Evolutionary conservation across 2,113 vertebrate species (phyloP).

Genomic region (Toxotes chatareus): DNA sequence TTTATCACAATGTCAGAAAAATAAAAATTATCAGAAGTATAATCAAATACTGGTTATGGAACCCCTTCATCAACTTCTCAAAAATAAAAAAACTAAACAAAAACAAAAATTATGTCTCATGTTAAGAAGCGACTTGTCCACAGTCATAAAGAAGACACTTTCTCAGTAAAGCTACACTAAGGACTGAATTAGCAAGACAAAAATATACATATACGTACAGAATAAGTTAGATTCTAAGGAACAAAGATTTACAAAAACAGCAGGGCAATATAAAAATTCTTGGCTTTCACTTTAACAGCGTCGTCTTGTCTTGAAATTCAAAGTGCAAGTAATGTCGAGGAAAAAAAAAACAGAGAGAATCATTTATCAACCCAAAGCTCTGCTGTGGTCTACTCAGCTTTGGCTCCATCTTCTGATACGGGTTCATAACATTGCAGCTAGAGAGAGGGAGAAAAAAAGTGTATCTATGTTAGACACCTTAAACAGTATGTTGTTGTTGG

Average conservation of each 20-base stretch:
- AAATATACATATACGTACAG: constrained; percentile 50
- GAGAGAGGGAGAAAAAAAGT: constrained; percentile 41
- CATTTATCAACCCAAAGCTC: not conserved
- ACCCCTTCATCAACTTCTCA: not conserved
- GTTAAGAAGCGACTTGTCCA: not conserved
- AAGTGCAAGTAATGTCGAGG: constrained; percentile 30
- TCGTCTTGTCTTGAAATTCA: constrained; percentile 15
- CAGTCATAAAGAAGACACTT: not conserved
- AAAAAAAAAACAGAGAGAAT: constrained; percentile 16
- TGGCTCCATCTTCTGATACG: constrained; percentile 85
- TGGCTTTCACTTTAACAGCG: constrained; percentile 7
- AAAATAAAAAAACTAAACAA: not conserved
- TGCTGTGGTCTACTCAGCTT: constrained; percentile 82
- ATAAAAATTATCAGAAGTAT: not conserved
- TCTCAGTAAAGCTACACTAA: constrained; percentile 11
- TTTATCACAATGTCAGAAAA: constrained; percentile 8
- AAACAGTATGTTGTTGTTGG: no score
- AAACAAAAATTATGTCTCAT: not conserved
- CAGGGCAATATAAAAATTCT: not conserved
- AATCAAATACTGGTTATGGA: not conserved
- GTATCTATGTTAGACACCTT: not conserved
- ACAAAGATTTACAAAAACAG: constrained; percentile 22
- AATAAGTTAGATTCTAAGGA: constrained; percentile 65
- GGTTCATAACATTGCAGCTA: constrained; percentile 90
- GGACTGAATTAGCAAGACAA: constrained; percentile 12